Base-by-base conservation (phyloP, 2,797 vertebrate species). In the Ctenosaura bakeri region DNA sequence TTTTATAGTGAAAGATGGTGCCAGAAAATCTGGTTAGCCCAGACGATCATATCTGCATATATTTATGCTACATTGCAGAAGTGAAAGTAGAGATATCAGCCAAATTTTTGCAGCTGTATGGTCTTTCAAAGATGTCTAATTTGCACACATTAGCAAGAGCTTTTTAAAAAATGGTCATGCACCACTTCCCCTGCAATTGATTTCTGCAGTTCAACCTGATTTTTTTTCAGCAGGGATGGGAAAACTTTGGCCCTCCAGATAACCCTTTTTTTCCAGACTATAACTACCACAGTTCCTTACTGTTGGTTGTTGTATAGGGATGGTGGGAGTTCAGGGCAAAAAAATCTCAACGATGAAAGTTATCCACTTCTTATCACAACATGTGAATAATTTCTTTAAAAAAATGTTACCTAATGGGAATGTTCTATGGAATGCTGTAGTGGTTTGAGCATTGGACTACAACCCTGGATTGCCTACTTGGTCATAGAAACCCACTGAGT, bases 61-160 rank as follows among this genome's bases (percentile, higher is more conserved):
- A 69, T 80, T 69, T 86, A 54, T 71, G 56, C 56, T 76, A 18
- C 26, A 79, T 66, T 80, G 76, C 86, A 88, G 86, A 80, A 81
- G 50, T 81, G 12, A 88, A 88, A 88, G 52, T 38, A 81, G 64
- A 29, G 82, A 42, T 24, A 66, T 76, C 35, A 46, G 35, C 38
- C n/a, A 35, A 18, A 18, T 1, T 9, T 4, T 54, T 82, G 54
- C 1, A 62, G 7, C 56, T 38, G n/a, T 52, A 2, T 12, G 54
- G 14, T 16, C 54, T 56, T 56, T 56, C 13, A 56, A 16, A 16
- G 54, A 56, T 56, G 54, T 56, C 16, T 56, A 56, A 56, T 14
- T 3, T 56, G 54, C 2, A 56, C 12, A 16, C 54, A 56, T 56
- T 56, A 56, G 54, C 54, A 56, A 56, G 54, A 56, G 13, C 32